Evolutionary conservation across 2,113 vertebrate species (phyloP).

Genomic region (Anoura caudifer): DNA sequence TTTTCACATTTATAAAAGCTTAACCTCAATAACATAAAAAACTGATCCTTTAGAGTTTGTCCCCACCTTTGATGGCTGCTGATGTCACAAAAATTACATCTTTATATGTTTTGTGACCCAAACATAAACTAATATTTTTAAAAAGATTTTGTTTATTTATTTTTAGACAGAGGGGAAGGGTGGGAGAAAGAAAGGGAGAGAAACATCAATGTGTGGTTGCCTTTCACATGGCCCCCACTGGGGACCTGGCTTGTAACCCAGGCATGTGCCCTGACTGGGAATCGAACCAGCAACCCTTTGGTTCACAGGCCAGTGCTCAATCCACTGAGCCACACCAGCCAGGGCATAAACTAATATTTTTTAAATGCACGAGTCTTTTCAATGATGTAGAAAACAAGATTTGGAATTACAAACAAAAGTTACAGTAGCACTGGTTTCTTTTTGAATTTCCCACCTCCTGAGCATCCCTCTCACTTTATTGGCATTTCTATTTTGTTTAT

Average conservation of each 20-base stretch:
- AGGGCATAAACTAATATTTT: not conserved
- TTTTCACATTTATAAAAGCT: not conserved
- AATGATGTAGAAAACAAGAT: not conserved
- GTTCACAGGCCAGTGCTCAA: too few relatives aligned
- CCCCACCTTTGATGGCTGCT: not conserved
- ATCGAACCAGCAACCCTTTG: too few relatives aligned
- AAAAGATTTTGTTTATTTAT: too few relatives aligned
- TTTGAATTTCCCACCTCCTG: not conserved
- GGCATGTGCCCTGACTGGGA: too few relatives aligned
- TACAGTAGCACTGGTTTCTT: not conserved
- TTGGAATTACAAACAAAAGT: not conserved
- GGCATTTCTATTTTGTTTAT: not conserved
- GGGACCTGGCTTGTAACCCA: too few relatives aligned
- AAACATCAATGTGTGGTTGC: too few relatives aligned
- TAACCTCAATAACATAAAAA: not conserved
- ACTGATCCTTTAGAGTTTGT: not conserved
- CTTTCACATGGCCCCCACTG: too few relatives aligned
- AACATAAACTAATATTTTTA: not conserved
- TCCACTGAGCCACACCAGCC: too few relatives aligned
- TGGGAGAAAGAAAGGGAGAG: too few relatives aligned
- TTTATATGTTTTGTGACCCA: not conserved
- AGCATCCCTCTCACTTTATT: not conserved
- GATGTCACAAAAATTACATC: not conserved
- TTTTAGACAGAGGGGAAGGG: too few relatives aligned
- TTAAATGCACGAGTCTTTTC: not conserved